A percentile compares a stretch with the other conserved stretches of the same genome.
Conservation (phyloP, 1,140 invertebrate species). For the Penaeus japonicus region DNA sequence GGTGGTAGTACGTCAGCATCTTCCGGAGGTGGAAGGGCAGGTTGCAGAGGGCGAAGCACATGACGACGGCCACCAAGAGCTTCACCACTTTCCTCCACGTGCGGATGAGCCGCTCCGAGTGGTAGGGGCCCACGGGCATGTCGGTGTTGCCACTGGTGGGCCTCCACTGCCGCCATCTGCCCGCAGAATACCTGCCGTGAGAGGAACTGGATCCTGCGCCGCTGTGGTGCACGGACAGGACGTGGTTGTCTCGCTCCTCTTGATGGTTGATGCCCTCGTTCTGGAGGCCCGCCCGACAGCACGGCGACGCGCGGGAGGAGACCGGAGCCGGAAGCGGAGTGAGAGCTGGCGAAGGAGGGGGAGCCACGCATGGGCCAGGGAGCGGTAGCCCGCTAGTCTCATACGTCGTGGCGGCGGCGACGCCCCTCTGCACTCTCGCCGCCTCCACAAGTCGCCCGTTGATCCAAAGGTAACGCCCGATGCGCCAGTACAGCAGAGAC, state of each 20-base stretch:
- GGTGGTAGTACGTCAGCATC: slow-evolving; percentile 63
- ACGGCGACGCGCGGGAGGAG: too few relatives aligned
- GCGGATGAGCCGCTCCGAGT: slow-evolving; percentile 39
- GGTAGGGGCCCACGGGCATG: slow-evolving; percentile 58
- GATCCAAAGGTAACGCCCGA: slow-evolving; percentile 76
- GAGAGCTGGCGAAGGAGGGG: background rate
- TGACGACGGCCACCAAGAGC: slow-evolving; percentile 82
- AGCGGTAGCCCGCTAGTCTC: too few relatives aligned
- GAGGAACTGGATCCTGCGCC: slow-evolving; percentile 14
- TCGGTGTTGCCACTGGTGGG: slow-evolving; percentile 22
- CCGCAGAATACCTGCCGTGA: slow-evolving; percentile 63
- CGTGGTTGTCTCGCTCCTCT: background rate
- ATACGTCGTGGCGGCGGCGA: too few relatives aligned
- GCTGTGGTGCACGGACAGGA: background rate
- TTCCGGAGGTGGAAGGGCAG: slow-evolving; percentile 84
- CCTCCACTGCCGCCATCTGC: slow-evolving; percentile 66
- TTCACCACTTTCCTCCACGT: slow-evolving; percentile 66
- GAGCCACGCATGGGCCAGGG: background rate
- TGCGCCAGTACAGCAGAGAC: slow-evolving; percentile 76
- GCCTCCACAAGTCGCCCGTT: slow-evolving; percentile 50
- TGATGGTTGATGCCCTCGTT: background rate
- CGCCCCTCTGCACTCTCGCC: background rate
- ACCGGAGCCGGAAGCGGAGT: background rate
- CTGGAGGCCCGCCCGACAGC: background rate
- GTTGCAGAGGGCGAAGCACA: slow-evolving; percentile 85